A percentile compares a stretch with the other conserved stretches of the same genome.
Conservation (phyloP, 92 coral and sea anemone species). For the Umimayanthus chanpuru region DNA sequence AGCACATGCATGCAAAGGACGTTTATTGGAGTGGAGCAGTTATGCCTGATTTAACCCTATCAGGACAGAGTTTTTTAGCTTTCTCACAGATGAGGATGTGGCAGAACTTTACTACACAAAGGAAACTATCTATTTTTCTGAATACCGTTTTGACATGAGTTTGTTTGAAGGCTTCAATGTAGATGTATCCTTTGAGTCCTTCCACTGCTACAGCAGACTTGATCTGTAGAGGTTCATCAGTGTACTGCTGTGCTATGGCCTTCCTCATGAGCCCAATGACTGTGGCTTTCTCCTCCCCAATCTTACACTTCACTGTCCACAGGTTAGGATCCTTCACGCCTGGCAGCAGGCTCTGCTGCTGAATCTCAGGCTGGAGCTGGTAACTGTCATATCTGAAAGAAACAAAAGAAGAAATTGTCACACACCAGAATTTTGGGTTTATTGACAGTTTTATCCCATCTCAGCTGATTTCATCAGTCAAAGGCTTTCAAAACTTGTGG, state of each 20-base stretch:
- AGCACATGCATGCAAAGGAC: background rate
- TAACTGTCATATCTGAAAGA: conserved; percentile 76
- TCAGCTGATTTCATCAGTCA: background rate
- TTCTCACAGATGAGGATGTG: background rate
- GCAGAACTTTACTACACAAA: background rate
- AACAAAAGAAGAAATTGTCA: background rate
- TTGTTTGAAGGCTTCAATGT: conserved; percentile 96
- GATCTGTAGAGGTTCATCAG: conserved; percentile 98
- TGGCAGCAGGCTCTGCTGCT: conserved; percentile 91
- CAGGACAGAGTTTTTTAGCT: background rate
- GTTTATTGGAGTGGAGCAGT: too few species aligned
- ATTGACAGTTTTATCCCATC: background rate
- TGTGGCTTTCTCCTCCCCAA: conserved; percentile 98
- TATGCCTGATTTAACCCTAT: too few species aligned
- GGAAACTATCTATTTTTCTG: background rate
- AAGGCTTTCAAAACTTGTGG: background rate
- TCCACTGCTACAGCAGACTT: conserved; percentile 97
- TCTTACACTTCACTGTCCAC: conserved; percentile 98
- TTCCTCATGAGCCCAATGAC: conserved; percentile 97
- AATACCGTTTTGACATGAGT: conserved; percentile 96
- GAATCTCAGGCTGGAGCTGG: conserved; percentile 88
- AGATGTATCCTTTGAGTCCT: conserved; percentile 94
- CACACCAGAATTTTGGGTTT: background rate
- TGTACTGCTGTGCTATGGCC: conserved; percentile 93
- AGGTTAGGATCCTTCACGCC: conserved; percentile 98